Evolutionary conservation across 2,797 vertebrate species (phyloP), one percentile per base, ranked within the genome.

Genomic region (Lacerta agilis): DNA sequence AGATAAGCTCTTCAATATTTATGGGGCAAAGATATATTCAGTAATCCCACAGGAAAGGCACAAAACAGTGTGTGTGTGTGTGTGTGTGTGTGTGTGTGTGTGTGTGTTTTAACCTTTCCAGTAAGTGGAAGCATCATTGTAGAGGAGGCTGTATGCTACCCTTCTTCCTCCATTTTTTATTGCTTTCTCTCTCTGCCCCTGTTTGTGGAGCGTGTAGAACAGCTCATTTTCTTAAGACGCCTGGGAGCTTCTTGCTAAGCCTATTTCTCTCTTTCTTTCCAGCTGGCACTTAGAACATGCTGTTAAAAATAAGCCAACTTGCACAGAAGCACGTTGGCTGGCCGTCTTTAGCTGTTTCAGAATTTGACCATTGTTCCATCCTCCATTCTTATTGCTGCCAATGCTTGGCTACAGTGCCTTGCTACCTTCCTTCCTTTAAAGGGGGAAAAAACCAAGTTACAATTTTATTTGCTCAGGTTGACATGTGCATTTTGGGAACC

Each of bases 361-460:
- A 83, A 72, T 86, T 72, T n/a, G 38, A 20, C 55, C 78, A 6
- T 43, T 64, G 67, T 36, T 85, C 29, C 0, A 38, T 81, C 0
- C 0, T 18, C 41, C 71, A 79, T n/a, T 13, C 25, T 72, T 66
- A 1, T 55, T 33, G 5, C 13, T 67, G 66, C 10, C 80, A 33
- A 3, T 67, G 79, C 29, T 72, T 49, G 0, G 0, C 79, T 4
- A 1, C 25, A 9, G 67, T 72, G 33, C 0, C 0, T 86, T 86
- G 33, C 75, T 79, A 76, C 69, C 64, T 76, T 8, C n/a, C 0
- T 0, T 3, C 45, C 77, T 58, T n/a, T 0, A 61, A 55, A 55
- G 49, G 4, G 55, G 55, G 55, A 4, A 15, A 55, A 55, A 69
- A 58, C 3, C 20, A 2, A 18, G 3, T 45, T 10, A 67, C 4